phyloP scores from a whole-genome alignment of 2,797 vertebrate species.

The Acanthis flammea region DNA sequence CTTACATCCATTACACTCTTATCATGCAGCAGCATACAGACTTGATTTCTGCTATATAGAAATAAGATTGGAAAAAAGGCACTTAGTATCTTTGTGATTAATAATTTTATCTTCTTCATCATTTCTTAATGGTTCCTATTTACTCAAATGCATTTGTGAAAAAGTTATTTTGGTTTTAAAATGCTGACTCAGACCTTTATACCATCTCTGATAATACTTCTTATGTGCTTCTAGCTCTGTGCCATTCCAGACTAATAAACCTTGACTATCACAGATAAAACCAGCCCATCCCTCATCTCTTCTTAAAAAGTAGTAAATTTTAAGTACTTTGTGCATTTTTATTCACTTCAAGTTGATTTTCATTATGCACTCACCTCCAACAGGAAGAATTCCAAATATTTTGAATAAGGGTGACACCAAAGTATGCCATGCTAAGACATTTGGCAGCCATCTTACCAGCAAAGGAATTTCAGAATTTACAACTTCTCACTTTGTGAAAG shows the following conservation, averaged over 20 bases:
- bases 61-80: neutral
- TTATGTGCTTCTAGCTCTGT: neutral
- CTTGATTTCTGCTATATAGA: neutral
- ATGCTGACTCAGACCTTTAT: neutral
- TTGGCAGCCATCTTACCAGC: neutral
- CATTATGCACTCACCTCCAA: neutral
- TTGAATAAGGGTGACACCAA: neutral
- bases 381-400: neutral
- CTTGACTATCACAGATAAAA: neutral
- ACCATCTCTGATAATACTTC: neutral
- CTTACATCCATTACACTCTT: neutral
- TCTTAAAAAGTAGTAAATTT: neutral
- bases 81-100: slow-evolving; percentile 25
- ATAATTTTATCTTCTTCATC: slow-evolving; percentile 36
- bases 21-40: neutral
- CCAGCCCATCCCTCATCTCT: neutral
- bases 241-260: neutral
- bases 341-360: neutral
- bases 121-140: slow-evolving; percentile 21
- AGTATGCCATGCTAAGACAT: rapidly evolving
- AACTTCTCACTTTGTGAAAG: neutral
- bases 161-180: slow-evolving; percentile 15
- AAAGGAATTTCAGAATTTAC: neutral
- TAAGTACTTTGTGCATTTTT: neutral
- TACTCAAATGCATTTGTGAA: slow-evolving; percentile 13